Base-by-base conservation (phyloP, 1,140 invertebrate species). In the Drosophila athabasca region DNA sequence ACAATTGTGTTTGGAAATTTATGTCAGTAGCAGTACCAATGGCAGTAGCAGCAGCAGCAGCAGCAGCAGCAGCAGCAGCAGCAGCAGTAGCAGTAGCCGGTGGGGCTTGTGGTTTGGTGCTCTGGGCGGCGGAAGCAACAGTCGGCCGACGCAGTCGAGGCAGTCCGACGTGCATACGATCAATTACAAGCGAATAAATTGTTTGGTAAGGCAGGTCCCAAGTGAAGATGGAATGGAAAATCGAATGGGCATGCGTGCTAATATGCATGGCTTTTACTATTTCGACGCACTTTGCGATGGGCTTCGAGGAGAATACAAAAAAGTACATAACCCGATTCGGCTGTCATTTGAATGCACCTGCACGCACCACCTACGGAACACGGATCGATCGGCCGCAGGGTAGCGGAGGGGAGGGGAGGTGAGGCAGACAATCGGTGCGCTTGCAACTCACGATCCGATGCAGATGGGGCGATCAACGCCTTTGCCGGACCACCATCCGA, bases 141-240 rank as follows among this genome's bases (percentile, higher is more conserved):
- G 52, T 39, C 35, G 35, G 13, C 3, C 11, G 11, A 13, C 8
- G 31, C 11, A 19, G 11, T 39, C 35, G 24, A 6, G 4, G 24
- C 24, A 11, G 61, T 49, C 55, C 61, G 52, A 29, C 52, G 66
- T 62, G 62, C 73, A 67, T 62, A 57, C 79, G 61, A 87, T 83
- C 83, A 87, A 87, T 87, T 87, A 89, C 84, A 87, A 87, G 83
- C 71, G 62, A 79, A 87, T 88, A 88, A 88, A 88, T 78, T 82
- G 75, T 67, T 61, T 61, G 62, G 6, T 6, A 2, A 29, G 2
- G 17, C 17, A 19, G 17, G 17, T 1, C 24, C 44, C 44, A 13
- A 45, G 19, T 71, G 50, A 69, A 60, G 70, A 72, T 80, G 51
- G 74, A 78, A 72, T 80, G 51, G 74, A 78, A 67, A 68, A 64